These are phyloP conservation scores for Samia ricini DNA, from an alignment of 1,140 invertebrate species.

Conservation along the genomic window DNA sequence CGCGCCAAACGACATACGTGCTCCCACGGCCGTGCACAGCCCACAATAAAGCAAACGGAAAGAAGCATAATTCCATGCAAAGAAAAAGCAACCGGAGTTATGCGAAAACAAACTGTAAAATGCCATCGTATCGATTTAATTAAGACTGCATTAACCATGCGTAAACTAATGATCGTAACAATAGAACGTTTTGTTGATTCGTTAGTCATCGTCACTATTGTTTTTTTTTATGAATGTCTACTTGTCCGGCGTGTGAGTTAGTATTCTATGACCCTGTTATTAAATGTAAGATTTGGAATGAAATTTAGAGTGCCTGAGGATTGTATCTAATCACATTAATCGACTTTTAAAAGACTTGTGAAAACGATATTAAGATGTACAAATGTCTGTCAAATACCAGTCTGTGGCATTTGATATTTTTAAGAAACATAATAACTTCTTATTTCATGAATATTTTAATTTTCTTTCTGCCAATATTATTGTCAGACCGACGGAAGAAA, in stretches of 20 bases:
- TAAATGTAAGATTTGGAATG: no score
- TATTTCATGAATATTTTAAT: no score
- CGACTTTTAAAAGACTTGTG: no score
- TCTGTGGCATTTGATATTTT: no score
- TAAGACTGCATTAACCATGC: neutral
- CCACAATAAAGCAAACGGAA: conserved; percentile 37
- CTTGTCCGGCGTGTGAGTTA: neutral
- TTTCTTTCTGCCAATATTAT: no score
- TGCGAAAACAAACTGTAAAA: conserved; percentile 14
- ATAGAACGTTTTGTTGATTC: conserved; percentile 26
- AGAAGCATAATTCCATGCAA: conserved; percentile 15
- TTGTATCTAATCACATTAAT: no score
- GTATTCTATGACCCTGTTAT: neutral
- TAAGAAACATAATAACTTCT: no score
- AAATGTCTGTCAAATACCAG: no score
- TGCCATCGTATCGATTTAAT: conserved; percentile 15
- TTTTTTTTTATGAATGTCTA: neutral
- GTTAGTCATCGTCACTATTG: conserved; percentile 25
- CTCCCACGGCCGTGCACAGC: conserved; percentile 37
- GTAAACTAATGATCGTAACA: conserved; percentile 25
- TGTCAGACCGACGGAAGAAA: no score
- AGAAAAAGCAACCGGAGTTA: conserved; percentile 27
- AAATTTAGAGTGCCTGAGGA: no score
- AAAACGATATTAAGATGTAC: no score
- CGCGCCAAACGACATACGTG: conserved; percentile 29